Evolutionary conservation across 2,888 invertebrate species (phyloP), one percentile per base, ranked within the genome.

Genomic region (Koerneria pararmatus): DNA sequence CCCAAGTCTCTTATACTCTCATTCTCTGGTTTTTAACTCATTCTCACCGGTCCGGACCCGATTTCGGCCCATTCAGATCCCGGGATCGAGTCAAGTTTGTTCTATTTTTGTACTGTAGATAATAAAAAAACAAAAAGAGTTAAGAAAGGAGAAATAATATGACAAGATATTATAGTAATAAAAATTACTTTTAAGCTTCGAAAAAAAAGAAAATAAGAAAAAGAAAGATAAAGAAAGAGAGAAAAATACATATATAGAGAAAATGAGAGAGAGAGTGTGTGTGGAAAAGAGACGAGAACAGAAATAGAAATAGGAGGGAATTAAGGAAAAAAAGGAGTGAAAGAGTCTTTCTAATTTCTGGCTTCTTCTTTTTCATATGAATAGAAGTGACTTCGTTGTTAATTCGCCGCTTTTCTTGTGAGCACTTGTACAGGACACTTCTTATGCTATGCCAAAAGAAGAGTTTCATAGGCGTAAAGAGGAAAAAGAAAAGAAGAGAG

Each of bases 201-300:
- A n/a, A n/a, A n/a, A n/a, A n/a, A n/a, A 24, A 53, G 22, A 15
- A 19, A 53, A 15, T 22, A 19, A 22, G 15, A 53, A 24, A 53
- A n/a, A 24, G 22, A n/a, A 24, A 8, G 8, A 22, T 24, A 15
- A 22, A 11, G 22, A 8, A 34, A 29, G 11, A 22, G 27, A 57
- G 31, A 34, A 8, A 11, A 8, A 57, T 29, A 22, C 15, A 34
- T 11, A 29, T 29, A 29, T 8, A 46, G 60, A 11, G 60, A 22
- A 15, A 3, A 46, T 19, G 41, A 59, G 41, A 37, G 59, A 19
- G 59, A 41, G 41, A 59, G 59, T 24, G 59, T 29, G 37, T 27
- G 34, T 1, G 62, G 5, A 41, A 41, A 29, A 31, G 29, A 24
- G 31, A 8, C 3, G 37, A 8, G 41, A 64, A 56, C 41, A 46